Conservation (phyloP, 1,140 invertebrate species). For the Aphelinus atriplicis region DNA sequence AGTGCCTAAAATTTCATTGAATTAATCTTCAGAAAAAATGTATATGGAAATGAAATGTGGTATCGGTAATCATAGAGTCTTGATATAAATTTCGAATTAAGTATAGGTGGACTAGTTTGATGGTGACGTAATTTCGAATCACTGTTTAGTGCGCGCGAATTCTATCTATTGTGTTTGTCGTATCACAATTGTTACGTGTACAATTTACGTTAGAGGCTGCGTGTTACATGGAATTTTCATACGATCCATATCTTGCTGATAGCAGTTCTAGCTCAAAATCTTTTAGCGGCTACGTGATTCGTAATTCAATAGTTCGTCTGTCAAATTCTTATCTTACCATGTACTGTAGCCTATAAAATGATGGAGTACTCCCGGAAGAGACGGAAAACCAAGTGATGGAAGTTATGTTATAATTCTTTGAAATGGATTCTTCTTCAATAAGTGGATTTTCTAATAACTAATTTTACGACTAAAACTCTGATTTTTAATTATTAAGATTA, state of each 20-base stretch:
- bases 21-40: conserved; percentile 13
- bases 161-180: background rate
- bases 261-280: background rate
- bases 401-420: background rate
- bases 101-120: conserved; percentile 14
- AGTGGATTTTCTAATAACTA: too few species aligned
- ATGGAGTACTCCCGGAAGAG: background rate
- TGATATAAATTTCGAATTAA: too few species aligned
- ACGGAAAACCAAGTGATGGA: background rate
- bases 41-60: conserved; percentile 28
- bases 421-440: too few species aligned
- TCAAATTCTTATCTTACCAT: conserved; percentile 2
- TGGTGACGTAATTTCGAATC: conserved; percentile 16
- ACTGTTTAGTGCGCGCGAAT: background rate
- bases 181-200: conserved; percentile 2
- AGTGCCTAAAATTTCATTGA: conserved; percentile 53
- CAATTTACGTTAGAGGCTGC: background rate
- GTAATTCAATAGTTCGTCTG: conserved; percentile 7
- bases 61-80: background rate
- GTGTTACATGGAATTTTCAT: background rate
- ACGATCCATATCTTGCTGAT: background rate
- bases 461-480: too few species aligned
- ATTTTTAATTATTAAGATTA: background rate
- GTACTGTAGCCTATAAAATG: conserved; percentile 2
- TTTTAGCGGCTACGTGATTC: conserved; percentile 1